A percentile compares a stretch with the other conserved stretches of the same genome.
These are phyloP conservation scores for Mystacides longicornis DNA, from an alignment of 2,888 invertebrate genomes.

Conservation along the genomic window DNA sequence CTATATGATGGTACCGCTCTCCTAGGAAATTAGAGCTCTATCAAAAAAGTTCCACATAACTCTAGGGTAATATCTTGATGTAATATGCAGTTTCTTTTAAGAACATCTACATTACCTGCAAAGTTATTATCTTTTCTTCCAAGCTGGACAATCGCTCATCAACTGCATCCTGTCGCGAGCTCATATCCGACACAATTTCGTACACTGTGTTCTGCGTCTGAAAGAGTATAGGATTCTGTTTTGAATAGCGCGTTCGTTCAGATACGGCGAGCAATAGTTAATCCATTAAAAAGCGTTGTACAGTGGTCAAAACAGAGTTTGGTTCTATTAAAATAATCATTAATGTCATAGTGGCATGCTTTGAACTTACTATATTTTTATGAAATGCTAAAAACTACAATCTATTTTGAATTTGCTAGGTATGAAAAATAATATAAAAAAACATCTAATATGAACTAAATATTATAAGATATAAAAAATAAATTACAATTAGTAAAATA, in stretches of 20 bases:
- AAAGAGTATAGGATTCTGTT: conserved; percentile 51
- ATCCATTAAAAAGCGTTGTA: conserved; percentile 10
- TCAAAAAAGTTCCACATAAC: no score
- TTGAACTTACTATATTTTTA: no score
- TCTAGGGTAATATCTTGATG: no score
- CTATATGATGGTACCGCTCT: no score
- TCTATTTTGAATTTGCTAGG: no score
- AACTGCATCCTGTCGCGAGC: conserved; percentile 84
- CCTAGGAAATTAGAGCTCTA: no score
- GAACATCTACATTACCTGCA: conserved; percentile 74
- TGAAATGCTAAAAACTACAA: no score
- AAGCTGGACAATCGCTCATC: conserved; percentile 89
- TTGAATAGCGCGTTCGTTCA: conserved; percentile 49
- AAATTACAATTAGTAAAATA: no score
- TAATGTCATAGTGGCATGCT: background rate
- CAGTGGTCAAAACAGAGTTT: background rate
- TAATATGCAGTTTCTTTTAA: no score
- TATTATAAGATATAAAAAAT: no score
- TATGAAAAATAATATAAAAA: no score
- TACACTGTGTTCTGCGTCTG: conserved; percentile 98
- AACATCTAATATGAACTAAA: no score
- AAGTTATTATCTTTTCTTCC: conserved; percentile 81
- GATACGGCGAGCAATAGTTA: conserved; percentile 32
- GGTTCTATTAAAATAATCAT: background rate
- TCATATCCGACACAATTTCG: conserved; percentile 97